Percentiles rank a stretch among this genome's conserved stretches.
Conservation (phyloP, 1,140 invertebrate species). For the Drosophila sp. region DNA sequence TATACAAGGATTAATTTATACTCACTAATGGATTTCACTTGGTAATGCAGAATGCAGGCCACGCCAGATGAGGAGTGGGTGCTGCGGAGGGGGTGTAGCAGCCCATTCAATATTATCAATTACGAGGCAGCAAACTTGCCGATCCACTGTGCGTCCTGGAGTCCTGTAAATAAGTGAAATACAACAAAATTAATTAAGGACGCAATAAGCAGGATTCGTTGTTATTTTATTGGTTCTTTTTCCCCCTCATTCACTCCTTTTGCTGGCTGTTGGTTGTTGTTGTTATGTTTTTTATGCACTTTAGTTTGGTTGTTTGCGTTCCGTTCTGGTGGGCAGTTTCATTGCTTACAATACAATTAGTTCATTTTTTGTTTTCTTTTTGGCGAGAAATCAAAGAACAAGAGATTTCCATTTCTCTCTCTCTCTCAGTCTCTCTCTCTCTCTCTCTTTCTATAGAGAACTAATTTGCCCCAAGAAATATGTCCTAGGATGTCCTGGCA, state of each 20-base stretch:
- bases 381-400: background rate
- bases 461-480: conserved; percentile 69
- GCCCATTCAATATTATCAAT: conserved; percentile 76
- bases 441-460: conserved; percentile 52
- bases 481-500: conserved; percentile 10
- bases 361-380: background rate
- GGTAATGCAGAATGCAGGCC: conserved; percentile 37
- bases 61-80: background rate
- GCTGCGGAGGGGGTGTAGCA: background rate
- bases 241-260: conserved; percentile 4
- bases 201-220: conserved; percentile 57
- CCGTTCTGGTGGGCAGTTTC: background rate
- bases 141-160: background rate
- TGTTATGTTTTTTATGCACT: background rate
- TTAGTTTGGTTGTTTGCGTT: background rate
- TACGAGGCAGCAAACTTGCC: conserved; percentile 38
- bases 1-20: conserved; percentile 79
- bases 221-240: conserved; percentile 39
- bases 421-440: too few relatives aligned
- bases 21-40: conserved; percentile 76
- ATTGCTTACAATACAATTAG: conserved; percentile 1
- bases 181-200: conserved; percentile 71
- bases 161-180: conserved; percentile 48
- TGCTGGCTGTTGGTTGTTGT: background rate
- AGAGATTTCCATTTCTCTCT: conserved; percentile 37